Conservation (phyloP, 2,888 invertebrate genomes). For the Spisula subtruncata region DNA sequence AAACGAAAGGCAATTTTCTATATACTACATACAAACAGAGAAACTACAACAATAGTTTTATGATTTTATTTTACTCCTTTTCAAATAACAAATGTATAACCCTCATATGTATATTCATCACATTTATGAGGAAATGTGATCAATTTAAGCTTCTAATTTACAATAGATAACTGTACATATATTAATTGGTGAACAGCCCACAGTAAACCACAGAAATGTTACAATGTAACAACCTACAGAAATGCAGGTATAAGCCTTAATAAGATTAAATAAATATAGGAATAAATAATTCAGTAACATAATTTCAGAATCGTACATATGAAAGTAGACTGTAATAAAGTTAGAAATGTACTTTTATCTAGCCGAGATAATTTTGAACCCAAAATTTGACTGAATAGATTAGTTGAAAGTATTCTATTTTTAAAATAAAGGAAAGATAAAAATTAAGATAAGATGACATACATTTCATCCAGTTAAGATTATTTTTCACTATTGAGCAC, state of each 20-base stretch:
- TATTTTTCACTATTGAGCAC: too few species aligned
- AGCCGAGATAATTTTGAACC: too few species aligned
- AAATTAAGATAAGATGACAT: too few species aligned
- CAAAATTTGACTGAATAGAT: too few species aligned
- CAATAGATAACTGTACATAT: neutral
- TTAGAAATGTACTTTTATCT: too few species aligned
- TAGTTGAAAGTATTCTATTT: too few species aligned
- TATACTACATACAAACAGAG: neutral
- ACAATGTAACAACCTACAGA: too few species aligned
- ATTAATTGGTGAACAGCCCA: neutral
- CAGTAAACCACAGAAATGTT: neutral
- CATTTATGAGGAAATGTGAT: constrained; percentile 7
- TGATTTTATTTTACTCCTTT: neutral
- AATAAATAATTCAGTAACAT: neutral
- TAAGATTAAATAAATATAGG: neutral
- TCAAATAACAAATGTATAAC: constrained; percentile 15
- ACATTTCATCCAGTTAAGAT: too few species aligned
- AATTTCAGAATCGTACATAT: neutral
- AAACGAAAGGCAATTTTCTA: too few species aligned
- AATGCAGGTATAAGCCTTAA: neutral
- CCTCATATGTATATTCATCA: constrained; percentile 1
- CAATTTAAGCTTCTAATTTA: neutral
- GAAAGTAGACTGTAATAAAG: too few species aligned
- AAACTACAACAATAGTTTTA: neutral
- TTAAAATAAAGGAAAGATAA: too few species aligned